Evolutionary conservation across 2,888 invertebrate genomes (phyloP).

Genomic region (Hyppa rectilinea): DNA sequence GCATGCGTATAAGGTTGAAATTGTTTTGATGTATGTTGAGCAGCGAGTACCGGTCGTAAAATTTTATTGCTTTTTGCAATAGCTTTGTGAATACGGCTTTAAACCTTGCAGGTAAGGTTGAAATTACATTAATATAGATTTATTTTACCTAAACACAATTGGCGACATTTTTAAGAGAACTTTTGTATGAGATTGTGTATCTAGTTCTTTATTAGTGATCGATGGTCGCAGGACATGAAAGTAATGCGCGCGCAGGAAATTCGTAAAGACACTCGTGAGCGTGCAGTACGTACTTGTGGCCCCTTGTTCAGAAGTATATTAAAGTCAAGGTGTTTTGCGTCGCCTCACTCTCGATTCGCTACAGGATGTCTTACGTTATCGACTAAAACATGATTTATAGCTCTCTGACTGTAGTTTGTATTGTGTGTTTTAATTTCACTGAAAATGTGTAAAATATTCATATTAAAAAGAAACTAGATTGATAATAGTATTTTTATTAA

Average conservation of each 20-base stretch:
- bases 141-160: too few species aligned
- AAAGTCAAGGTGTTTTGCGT: slow-evolving; percentile 47
- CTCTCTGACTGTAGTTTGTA: slow-evolving; percentile 1
- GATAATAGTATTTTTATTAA: slow-evolving; percentile 71
- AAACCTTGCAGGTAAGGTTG: too few species aligned
- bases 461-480: slow-evolving; percentile 53
- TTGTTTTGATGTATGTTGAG: too few species aligned
- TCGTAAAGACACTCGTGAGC: slow-evolving; percentile 53
- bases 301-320: slow-evolving; percentile 48
- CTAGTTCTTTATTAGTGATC: too few species aligned
- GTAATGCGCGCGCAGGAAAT: slow-evolving; percentile 84
- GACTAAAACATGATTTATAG: slow-evolving; percentile 46
- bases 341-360: slow-evolving; percentile 44
- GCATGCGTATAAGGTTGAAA: too few species aligned
- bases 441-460: slow-evolving; percentile 32
- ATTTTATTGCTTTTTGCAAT: too few species aligned
- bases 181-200: too few species aligned
- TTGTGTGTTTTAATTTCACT: slow-evolving; percentile 7
- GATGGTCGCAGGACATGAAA: slow-evolving; percentile 76
- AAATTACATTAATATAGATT: too few species aligned
- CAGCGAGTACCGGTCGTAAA: too few species aligned
- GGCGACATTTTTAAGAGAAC: too few species aligned
- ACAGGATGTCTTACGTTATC: slow-evolving; percentile 39
- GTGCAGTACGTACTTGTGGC: slow-evolving; percentile 49
- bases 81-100: too few species aligned